Conservation (phyloP, 2,888 invertebrate species). For the Phorcus lineatus region DNA sequence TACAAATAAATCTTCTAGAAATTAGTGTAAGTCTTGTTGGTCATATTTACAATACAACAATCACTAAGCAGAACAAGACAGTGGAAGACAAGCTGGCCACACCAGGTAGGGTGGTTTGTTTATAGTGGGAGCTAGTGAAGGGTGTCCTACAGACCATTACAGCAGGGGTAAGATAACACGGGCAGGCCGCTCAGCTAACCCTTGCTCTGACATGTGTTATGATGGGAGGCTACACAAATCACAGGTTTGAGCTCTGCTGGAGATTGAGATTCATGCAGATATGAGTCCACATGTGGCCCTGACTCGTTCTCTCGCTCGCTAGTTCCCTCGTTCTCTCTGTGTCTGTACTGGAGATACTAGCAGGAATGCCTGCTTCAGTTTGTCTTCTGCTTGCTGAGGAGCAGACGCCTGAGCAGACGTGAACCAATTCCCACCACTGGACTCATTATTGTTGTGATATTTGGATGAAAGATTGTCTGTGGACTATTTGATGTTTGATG, state of each 20-base stretch:
- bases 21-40: too few relatives aligned
- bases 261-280: not conserved
- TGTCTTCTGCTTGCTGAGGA: not conserved
- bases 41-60: too few relatives aligned
- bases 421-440: not conserved
- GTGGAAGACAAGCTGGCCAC: too few relatives aligned
- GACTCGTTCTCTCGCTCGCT: too few relatives aligned
- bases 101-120: not conserved
- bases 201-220: slow-evolving; percentile 13
- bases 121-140: not conserved
- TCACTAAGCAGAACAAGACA: too few relatives aligned
- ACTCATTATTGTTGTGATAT: not conserved
- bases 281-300: not conserved
- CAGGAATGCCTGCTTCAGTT: not conserved
- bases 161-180: slow-evolving; percentile 10
- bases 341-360: not conserved
- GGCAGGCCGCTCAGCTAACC: not conserved
- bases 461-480: not conserved
- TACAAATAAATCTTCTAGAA: too few relatives aligned
- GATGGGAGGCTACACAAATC: slow-evolving; percentile 12
- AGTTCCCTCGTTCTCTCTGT: not conserved
- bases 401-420: not conserved
- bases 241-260: not conserved
- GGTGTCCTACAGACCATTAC: not conserved
- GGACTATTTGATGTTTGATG: too few relatives aligned